phyloP scores from a whole-genome alignment of 1,140 invertebrate species.

The Cryptotermes secundus region DNA sequence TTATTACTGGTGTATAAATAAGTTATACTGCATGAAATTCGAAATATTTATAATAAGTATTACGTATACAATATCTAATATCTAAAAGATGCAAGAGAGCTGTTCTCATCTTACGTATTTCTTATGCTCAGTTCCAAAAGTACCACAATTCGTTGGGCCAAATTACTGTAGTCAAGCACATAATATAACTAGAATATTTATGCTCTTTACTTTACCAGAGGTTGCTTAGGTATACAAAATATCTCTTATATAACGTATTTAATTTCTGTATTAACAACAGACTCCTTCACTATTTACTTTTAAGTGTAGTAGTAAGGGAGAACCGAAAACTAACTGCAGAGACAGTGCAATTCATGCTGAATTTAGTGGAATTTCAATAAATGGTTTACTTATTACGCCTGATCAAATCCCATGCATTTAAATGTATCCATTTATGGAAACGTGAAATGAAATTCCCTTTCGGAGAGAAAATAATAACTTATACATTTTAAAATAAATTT shows the following conservation, averaged over 20 bases:
- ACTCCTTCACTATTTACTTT: neutral
- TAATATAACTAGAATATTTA: neutral
- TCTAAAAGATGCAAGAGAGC: neutral
- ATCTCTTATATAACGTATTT: neutral
- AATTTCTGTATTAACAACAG: neutral
- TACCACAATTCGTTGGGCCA: neutral
- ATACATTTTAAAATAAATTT: neutral
- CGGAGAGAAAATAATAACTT: neutral
- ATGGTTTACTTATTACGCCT: neutral
- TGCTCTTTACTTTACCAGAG: neutral
- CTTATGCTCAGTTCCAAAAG: neutral
- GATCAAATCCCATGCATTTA: neutral
- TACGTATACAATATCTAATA: slow-evolving; percentile 3
- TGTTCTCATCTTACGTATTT: neutral
- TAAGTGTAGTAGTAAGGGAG: neutral
- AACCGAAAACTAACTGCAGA: neutral
- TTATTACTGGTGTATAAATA: neutral
- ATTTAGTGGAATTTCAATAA: neutral
- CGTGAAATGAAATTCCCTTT: neutral
- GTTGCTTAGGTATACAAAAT: neutral
- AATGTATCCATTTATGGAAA: neutral
- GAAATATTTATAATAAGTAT: neutral
- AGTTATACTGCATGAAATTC: neutral
- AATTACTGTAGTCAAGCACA: neutral
- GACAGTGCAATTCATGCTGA: neutral